A percentile compares a stretch with the other conserved stretches of the same genome.
Conservation (phyloP, 2,797 vertebrate genomes). For the Tragelaphus oryx region DNA sequence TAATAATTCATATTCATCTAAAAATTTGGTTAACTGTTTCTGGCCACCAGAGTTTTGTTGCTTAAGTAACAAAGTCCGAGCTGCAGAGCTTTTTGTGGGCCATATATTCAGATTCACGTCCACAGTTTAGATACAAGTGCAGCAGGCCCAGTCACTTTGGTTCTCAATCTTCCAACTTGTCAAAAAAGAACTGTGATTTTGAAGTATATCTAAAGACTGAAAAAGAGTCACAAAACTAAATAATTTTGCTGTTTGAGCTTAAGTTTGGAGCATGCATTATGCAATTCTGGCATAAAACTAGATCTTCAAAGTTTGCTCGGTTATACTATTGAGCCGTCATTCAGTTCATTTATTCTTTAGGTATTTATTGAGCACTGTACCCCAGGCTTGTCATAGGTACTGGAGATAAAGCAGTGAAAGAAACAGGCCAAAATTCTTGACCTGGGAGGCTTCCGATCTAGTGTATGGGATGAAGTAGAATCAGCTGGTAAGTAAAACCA, state of each 20-base stretch:
- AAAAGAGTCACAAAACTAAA: neutral
- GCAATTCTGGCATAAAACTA: neutral
- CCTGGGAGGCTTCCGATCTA: neutral
- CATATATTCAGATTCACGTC: neutral
- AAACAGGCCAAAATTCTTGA: neutral
- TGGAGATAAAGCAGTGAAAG: neutral
- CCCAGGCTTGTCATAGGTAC: neutral
- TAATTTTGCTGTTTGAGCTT: neutral
- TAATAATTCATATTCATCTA: neutral
- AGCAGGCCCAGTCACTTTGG: neutral
- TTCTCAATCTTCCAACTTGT: constrained; percentile 14
- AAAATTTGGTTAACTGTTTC: neutral
- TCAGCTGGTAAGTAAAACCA: neutral
- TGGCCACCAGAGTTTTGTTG: neutral
- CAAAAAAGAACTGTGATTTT: neutral
- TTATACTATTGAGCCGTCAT: neutral
- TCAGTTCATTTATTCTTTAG: neutral
- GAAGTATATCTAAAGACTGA: neutral
- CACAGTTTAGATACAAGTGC: neutral
- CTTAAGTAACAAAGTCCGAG: neutral
- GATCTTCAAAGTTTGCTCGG: neutral
- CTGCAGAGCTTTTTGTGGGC: neutral
- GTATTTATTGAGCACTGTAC: neutral
- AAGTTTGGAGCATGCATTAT: neutral
- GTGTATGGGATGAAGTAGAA: neutral